Evolutionary conservation across 2,888 invertebrate genomes (phyloP), one percentile per base, ranked within the genome.

Genomic region (Alentia gelatinosa): DNA sequence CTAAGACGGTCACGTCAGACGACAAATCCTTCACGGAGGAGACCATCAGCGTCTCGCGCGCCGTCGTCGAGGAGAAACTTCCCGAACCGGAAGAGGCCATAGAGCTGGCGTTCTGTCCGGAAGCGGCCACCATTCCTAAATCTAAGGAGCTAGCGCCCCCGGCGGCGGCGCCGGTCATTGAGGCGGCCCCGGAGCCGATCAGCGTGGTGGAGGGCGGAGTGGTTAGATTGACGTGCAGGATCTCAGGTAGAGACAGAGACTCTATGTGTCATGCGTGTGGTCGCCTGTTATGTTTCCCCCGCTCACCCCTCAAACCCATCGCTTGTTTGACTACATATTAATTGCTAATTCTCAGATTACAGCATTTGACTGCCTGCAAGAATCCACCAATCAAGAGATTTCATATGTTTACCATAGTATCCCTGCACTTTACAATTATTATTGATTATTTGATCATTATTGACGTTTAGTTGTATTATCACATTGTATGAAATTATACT

Each of bases 171-270:
- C 91, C 90, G 35, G 26, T 42, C 30, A 84, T 92, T 47, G 50
- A 68, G 47, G 35, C 39, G 39, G 89, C 50, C 35, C 91, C 91
- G 19, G 90, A 90, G 42, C 86, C 90, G 4, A 39, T 91, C 83
- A 79, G 47, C 33, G 79, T 79, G 12, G 39, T 56, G n/a, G 90
- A 90, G 37, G 90, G 90, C 35, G 91, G 90, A 26, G 90, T 50
- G 26, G 33, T 92, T 30, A 86, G 83, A 40, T 75, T 92, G 15
- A 40, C 83, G 9, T 92, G 90, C 50, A 75, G 89, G 37, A 83
- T 92, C 26, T 33, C 88, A 92, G 92, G 92, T 92, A 47, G 86
- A 42, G 30, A 12, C 50, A 30, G 50, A 12, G 15, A 30, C 40
- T 86, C 30, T 86, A 30, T 86, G 86, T 79, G 37, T 37, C 35